phyloP scores from a whole-genome alignment of 1,140 invertebrate genomes.

The Sitodiplosis mosellana region DNA sequence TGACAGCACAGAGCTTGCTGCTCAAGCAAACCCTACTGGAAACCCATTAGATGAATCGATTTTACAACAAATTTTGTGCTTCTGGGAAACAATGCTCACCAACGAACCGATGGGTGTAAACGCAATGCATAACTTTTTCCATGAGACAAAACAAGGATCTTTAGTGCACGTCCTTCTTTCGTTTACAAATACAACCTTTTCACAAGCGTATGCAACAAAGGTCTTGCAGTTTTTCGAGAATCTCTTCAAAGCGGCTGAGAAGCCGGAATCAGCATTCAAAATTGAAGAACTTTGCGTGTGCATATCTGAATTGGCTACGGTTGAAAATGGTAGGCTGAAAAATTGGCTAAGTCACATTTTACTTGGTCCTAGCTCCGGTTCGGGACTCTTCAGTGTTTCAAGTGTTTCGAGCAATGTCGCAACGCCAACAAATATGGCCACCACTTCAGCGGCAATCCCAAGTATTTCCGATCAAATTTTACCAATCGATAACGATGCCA shows the following conservation, averaged over 20 bases:
- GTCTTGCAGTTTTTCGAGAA: constrained; percentile 67
- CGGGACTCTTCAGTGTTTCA: constrained; percentile 19
- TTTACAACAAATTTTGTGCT: constrained; percentile 29
- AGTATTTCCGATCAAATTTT: constrained; percentile 22
- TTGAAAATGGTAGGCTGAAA: constrained; percentile 44
- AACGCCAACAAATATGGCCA: constrained; percentile 26
- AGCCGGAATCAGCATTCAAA: constrained; percentile 33
- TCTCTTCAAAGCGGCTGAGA: constrained; percentile 48
- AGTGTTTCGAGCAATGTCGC: constrained; percentile 26
- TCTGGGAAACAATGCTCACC: constrained; percentile 70
- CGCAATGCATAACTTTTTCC: constrained; percentile 67
- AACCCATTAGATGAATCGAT: constrained; percentile 16
- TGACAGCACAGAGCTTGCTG: constrained; percentile 29
- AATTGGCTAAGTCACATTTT: constrained; percentile 50
- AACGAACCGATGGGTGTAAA: constrained; percentile 55
- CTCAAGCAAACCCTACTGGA: constrained; percentile 4
- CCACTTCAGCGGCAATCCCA: constrained; percentile 22
- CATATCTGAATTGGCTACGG: constrained; percentile 41
- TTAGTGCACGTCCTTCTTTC: constrained; percentile 55
- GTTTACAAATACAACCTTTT: constrained; percentile 44
- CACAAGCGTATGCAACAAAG: constrained; percentile 51
- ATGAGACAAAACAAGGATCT: constrained; percentile 34
- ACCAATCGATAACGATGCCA: constrained; percentile 14
- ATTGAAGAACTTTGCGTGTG: constrained; percentile 49
- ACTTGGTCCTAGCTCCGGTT: constrained; percentile 26